Evolutionary conservation across 2,113 vertebrate species (phyloP).

Genomic region (Ophiodon elongatus): DNA sequence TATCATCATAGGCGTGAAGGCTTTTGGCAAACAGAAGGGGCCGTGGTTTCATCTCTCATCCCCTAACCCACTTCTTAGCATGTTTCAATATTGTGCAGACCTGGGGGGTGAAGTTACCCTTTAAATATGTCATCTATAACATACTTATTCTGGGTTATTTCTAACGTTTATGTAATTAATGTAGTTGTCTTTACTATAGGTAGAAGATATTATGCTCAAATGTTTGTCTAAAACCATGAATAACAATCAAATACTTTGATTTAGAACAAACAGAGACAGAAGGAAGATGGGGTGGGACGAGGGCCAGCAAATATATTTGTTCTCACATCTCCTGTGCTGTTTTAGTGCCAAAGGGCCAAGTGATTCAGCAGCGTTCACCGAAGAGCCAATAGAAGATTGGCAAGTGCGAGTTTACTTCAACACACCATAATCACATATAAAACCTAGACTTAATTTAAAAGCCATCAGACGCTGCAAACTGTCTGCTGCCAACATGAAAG

Average conservation of each 20-base stretch:
- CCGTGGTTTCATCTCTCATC: no score
- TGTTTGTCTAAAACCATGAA: neutral
- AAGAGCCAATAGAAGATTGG: neutral
- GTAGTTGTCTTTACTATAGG: neutral
- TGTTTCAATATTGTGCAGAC: no score
- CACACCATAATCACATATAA: slow-evolving; percentile 28
- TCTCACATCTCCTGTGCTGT: neutral
- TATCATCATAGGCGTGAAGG: no score
- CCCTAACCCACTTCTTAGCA: no score
- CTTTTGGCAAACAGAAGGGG: no score
- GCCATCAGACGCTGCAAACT: slow-evolving; percentile 27
- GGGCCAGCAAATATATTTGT: neutral
- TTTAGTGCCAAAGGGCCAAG: neutral
- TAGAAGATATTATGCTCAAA: no score
- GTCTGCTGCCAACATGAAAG: neutral
- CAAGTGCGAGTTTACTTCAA: slow-evolving; percentile 10
- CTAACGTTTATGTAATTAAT: neutral
- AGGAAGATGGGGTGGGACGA: neutral
- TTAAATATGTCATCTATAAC: no score
- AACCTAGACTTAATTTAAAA: slow-evolving; percentile 48
- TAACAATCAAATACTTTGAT: neutral
- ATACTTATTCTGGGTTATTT: neutral
- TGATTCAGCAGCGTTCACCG: neutral
- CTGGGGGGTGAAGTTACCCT: no score
- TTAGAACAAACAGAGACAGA: neutral